Evolutionary conservation across 2,888 invertebrate genomes (phyloP), one percentile per base, ranked within the genome.

Genomic region (Parnassius mnemosyne): DNA sequence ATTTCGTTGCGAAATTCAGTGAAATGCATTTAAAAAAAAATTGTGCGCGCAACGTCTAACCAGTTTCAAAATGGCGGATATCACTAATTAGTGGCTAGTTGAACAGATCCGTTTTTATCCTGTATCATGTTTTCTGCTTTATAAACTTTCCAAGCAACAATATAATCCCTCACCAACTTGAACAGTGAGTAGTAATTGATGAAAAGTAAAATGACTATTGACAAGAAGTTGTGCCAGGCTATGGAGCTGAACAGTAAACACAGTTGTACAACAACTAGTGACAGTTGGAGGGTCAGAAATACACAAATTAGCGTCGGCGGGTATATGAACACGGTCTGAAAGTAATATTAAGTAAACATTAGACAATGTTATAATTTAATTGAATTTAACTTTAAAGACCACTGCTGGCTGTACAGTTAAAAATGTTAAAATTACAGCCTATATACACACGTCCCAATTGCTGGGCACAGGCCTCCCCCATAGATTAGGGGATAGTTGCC

Each of bases 121-220:
- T 95, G 95, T 78, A 95, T 93, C 78, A 94, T 92, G 69, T 93
- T 92, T 76, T 95, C 95, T 0, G 94, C 94, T 73, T 93, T 93
- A 77, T 97, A 97, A 11, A 97, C 94, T 77, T 95, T 95, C 93
- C 95, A 95, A 59, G 97, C 95, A 43, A 98, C 94, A 5, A 97
- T 89, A 78, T 96, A 97, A 84, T 98, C 97, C 52, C 98, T 93
- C 43, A 95, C 92, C 70, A 98, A 92, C 86, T 97, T 97, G 83
- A 97, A 99, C 53, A 99, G 92, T 0, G 97, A 96, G 77, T 96
- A 96, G 85, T 98, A 98, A 85, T 98, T 98, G 67, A 96, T 96
- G 78, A 98, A 95, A 46, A 98, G 93, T 54, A 99, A 92, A 65
- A 98, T 93, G 7, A 97, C 94, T 73, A 98, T 93, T 2, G 98